Base-by-base conservation (phyloP, 1,140 invertebrate species). In the Temnothorax curvispinosus region DNA sequence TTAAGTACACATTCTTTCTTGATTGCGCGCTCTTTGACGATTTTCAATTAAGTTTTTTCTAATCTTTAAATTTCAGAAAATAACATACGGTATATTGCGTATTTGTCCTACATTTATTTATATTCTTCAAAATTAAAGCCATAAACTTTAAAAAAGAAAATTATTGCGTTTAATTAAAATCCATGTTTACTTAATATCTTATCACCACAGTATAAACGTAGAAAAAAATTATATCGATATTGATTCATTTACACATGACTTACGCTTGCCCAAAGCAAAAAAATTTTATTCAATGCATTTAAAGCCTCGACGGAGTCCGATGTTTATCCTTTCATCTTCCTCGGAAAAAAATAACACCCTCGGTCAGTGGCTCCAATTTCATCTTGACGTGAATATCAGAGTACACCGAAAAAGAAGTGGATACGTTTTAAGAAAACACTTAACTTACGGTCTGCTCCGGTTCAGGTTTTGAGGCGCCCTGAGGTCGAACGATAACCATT, bases 381-480 rank as follows among this genome's bases (percentile, higher is more conserved):
- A 89, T 89, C 81, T 80, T 58, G 62, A 72, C 62, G 35, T 71
- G 67, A 88, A 71, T 78, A 62, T 60, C 54, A 41, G 81, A 69
- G 47, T 52, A 52, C 32, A 18, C 44, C 60, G 60, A 76, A 77
- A 86, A 87, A 74, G 72, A 88, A 86, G 74, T 88, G 85, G 88
- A 71, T 86, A 78, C 81, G 74, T 88, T 88, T 89, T 75, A 88
- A 89, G 88, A 88, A 80, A 88, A 85, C 88, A 88, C 88, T 89
- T 71, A 47, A 78, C 52, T 62, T 50, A 27, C 52, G 52, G 85
- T 32, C 58, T 58, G 71, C 38, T 13, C 56, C 50, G 65, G 74
- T 62, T 56, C 62, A 87, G 72, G 69, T 88, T 89, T 89, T 80
- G 38, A 84, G 65, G 50, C 77, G 50, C 44, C 35, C 54, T 60